Evolutionary conservation across 37 sponge, comb jelly and placozoan species (phyloP).

Genomic region (Petrosia ficiformis): DNA sequence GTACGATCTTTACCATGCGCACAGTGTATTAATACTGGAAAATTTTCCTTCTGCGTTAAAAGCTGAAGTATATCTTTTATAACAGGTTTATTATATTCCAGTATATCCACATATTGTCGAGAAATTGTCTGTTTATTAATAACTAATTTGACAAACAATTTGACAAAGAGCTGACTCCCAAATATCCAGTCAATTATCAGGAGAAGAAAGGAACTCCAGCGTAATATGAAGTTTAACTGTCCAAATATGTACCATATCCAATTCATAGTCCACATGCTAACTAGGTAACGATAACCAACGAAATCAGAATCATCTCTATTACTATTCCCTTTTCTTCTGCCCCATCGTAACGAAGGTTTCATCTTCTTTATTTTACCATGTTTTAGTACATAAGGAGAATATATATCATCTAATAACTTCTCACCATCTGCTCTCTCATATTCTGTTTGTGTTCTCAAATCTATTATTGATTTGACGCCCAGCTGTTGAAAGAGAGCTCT

Average conservation of each 20-base stretch:
- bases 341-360: slow-evolving; percentile 39
- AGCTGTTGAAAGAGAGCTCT: slow-evolving; percentile 27
- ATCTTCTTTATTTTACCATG: slow-evolving; percentile 41
- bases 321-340: neutral
- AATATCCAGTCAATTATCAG: slow-evolving; percentile 60
- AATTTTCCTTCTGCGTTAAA: slow-evolving; percentile 37
- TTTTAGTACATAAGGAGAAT: slow-evolving; percentile 41
- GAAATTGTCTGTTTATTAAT: slow-evolving; percentile 47
- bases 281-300: slow-evolving; percentile 39
- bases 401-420: slow-evolving; percentile 45
- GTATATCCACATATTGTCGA: slow-evolving; percentile 64
- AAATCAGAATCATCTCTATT: neutral
- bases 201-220: slow-evolving; percentile 61
- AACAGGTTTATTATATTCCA: slow-evolving; percentile 64
- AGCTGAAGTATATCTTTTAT: slow-evolving; percentile 55
- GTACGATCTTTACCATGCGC: slow-evolving; percentile 91
- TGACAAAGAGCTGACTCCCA: slow-evolving; percentile 68
- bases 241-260: slow-evolving; percentile 49
- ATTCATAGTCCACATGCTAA: slow-evolving; percentile 68
- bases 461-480: slow-evolving; percentile 70
- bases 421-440: slow-evolving; percentile 59
- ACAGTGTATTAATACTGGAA: slow-evolving; percentile 80
- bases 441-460: slow-evolving; percentile 60
- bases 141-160: slow-evolving; percentile 54
- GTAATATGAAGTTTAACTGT: slow-evolving; percentile 63